Percentiles rank a stretch among this genome's conserved stretches.
Conservation (phyloP, 1,140 invertebrate genomes). For the Globodera ellingtonae region DNA sequence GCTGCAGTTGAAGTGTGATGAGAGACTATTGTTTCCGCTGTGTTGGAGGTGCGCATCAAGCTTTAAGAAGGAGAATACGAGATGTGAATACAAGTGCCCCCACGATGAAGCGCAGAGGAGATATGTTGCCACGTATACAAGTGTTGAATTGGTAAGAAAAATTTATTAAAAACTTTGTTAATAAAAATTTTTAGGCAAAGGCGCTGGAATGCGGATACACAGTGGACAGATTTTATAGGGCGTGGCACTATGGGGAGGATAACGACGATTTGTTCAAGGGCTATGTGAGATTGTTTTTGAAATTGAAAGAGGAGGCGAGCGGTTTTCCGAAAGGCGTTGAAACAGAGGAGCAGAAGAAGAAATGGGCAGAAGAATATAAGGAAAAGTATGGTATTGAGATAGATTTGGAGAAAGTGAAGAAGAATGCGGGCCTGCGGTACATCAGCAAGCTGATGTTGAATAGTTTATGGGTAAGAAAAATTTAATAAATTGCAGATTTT, state of each 20-base stretch:
- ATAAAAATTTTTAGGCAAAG: too few species aligned
- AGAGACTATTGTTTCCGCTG: background rate
- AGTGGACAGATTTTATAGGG: too few species aligned
- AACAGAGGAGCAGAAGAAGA: background rate
- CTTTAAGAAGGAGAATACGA: too few species aligned
- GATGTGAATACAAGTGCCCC: background rate
- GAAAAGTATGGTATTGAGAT: too few species aligned
- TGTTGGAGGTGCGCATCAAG: background rate
- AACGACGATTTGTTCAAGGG: too few species aligned
- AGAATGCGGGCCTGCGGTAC: constrained; percentile 1
- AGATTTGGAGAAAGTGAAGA: background rate
- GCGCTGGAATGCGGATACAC: too few species aligned
- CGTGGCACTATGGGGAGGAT: too few species aligned
- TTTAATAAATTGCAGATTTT: background rate
- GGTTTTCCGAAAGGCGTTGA: background rate
- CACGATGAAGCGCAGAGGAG: background rate
- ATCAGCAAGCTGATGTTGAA: background rate
- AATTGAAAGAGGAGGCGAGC: background rate
- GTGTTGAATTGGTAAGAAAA: too few species aligned
- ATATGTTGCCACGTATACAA: background rate
- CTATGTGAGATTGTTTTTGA: too few species aligned
- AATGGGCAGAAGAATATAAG: too few species aligned
- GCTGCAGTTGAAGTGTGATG: background rate
- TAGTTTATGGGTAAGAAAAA: background rate
- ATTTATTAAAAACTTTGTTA: too few species aligned